Conservation (phyloP, 2,113 vertebrate genomes). For the Mobula birostris region DNA sequence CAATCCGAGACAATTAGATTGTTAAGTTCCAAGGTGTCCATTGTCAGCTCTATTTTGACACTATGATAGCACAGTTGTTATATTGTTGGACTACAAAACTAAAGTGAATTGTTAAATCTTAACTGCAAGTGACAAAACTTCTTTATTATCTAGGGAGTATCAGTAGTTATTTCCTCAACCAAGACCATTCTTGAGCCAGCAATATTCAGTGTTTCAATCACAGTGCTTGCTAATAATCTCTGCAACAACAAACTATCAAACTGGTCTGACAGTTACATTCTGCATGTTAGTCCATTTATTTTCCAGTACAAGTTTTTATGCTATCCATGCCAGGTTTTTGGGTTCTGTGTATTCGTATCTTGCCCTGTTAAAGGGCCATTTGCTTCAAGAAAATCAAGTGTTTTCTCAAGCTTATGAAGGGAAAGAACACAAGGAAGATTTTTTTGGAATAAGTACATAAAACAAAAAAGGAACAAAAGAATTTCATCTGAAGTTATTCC, state of each 20-base stretch:
- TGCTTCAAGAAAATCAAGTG: not conserved
- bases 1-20: not conserved
- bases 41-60: not conserved
- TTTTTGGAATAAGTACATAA: not conserved
- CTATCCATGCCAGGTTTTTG: too few relatives aligned
- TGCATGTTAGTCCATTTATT: not conserved
- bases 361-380: not conserved
- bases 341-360: not conserved
- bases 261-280: constrained; percentile 1
- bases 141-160: not conserved
- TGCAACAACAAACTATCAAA: not conserved
- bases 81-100: not conserved
- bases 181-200: not conserved
- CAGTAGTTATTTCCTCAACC: not conserved
- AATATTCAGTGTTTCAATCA: not conserved
- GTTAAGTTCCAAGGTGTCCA: not conserved
- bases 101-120: not conserved
- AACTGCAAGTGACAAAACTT: not conserved
- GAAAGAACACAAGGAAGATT: not conserved
- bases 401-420: not conserved
- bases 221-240: constrained; percentile 17
- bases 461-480: not conserved
- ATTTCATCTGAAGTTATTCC: not conserved
- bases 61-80: not conserved
- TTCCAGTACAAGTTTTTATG: not conserved